A percentile compares a stretch with the other conserved stretches of the same genome.
Conservation (phyloP, 2,797 vertebrate genomes). For the Odontamblyopus lacepedii region DNA sequence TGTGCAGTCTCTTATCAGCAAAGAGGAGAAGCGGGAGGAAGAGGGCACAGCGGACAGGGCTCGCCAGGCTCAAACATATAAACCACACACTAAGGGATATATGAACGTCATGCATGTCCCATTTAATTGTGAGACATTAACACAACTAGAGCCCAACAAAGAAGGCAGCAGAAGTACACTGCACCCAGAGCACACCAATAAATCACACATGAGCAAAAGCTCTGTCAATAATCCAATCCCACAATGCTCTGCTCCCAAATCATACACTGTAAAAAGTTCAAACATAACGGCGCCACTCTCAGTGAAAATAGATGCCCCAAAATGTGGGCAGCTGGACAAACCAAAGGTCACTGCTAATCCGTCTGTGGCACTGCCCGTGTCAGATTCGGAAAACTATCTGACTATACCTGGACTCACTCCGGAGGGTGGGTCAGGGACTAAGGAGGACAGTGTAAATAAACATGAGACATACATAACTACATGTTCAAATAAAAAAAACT, state of each 20-base stretch:
- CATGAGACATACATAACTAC: constrained; percentile 51
- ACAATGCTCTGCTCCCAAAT: constrained; percentile 45
- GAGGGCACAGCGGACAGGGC: constrained; percentile 42
- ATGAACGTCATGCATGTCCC: constrained; percentile 64
- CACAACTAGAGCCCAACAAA: constrained; percentile 54
- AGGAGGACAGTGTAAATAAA: constrained; percentile 18
- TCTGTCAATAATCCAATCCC: constrained; percentile 44
- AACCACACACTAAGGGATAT: constrained; percentile 33
- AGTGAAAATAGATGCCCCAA: constrained; percentile 69
- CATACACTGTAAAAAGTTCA: constrained; percentile 50
- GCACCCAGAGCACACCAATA: constrained; percentile 62
- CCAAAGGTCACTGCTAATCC: constrained; percentile 60
- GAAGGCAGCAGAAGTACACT: constrained; percentile 71
- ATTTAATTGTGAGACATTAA: constrained; percentile 44
- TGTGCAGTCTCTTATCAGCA: constrained; percentile 86
- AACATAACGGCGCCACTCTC: constrained; percentile 58
- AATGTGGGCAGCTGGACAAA: constrained; percentile 49
- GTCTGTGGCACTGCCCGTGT: constrained; percentile 28
- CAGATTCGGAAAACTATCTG: constrained; percentile 88
- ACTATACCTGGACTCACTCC: constrained; percentile 80
- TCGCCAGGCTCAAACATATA: constrained; percentile 38
- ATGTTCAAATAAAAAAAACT: constrained; percentile 47
- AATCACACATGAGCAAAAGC: constrained; percentile 49
- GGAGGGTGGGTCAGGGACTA: constrained; percentile 41
- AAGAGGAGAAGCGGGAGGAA: constrained; percentile 76